phyloP scores from a whole-genome alignment of 2,888 invertebrate species.

The Drosophila mettleri region DNA sequence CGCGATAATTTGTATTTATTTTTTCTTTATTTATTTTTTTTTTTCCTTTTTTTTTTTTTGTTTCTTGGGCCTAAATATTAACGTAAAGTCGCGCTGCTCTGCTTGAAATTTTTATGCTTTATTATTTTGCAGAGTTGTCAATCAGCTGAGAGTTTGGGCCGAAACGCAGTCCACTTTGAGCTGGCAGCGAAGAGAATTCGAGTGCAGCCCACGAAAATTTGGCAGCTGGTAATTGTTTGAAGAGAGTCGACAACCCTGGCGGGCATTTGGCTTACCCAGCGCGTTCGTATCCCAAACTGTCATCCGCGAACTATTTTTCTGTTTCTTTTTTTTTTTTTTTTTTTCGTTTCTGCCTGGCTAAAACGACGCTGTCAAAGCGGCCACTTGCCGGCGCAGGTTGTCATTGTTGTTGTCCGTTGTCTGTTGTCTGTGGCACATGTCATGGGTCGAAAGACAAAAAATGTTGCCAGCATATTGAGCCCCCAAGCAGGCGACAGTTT shows the following conservation, averaged over 20 bases:
- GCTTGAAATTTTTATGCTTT: constrained; percentile 25
- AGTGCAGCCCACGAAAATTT: not conserved
- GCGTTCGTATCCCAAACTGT: constrained; percentile 50
- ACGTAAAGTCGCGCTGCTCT: constrained; percentile 44
- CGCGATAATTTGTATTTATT: constrained; percentile 60
- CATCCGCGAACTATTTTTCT: constrained; percentile 43
- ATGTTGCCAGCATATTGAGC: constrained; percentile 21
- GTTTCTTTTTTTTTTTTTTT: not conserved
- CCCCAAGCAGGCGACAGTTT: constrained; percentile 46
- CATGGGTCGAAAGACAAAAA: constrained; percentile 29
- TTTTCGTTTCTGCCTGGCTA: constrained; percentile 29
- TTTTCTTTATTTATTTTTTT: constrained; percentile 27
- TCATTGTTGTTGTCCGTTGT: constrained; percentile 39
- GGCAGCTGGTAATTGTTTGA: constrained; percentile 1
- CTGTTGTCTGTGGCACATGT: constrained; percentile 53
- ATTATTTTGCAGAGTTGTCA: constrained; percentile 39
- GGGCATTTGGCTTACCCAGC: not conserved
- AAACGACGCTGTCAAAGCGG: constrained; percentile 69
- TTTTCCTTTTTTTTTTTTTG: constrained; percentile 29
- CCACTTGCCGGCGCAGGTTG: constrained; percentile 63
- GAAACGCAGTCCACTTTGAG: not conserved
- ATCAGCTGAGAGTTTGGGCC: not conserved
- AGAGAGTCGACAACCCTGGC: constrained; percentile 42
- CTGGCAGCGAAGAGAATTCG: not conserved
- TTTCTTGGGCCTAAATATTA: constrained; percentile 44